phyloP scores from a whole-genome alignment of 2,797 vertebrate genomes.

The Mormyrops boulengeri region DNA sequence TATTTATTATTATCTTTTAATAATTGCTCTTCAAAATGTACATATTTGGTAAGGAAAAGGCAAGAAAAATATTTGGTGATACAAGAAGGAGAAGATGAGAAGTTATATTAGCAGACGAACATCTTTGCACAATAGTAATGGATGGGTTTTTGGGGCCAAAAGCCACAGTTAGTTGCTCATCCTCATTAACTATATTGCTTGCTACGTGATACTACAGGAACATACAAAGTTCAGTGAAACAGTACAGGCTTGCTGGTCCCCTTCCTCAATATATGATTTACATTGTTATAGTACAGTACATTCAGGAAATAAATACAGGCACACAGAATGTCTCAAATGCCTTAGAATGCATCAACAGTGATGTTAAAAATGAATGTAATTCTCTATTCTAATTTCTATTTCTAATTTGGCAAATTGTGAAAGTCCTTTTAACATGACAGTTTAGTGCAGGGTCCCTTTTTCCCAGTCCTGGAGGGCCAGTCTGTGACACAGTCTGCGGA shows the following conservation, averaged over 20 bases:
- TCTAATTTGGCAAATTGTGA: neutral
- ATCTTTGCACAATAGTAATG: neutral
- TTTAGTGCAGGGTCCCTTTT: neutral
- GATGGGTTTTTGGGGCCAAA: neutral
- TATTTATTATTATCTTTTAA: neutral
- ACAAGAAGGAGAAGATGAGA: neutral
- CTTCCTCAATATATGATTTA: neutral
- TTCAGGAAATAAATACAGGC: slow-evolving; percentile 6
- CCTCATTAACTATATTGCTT: neutral
- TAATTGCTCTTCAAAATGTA: slow-evolving; percentile 12
- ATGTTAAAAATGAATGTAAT: neutral
- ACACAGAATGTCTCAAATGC: neutral
- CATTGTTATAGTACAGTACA: neutral
- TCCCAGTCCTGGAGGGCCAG: neutral
- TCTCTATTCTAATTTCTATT: no score
- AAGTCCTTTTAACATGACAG: neutral
- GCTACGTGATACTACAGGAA: neutral
- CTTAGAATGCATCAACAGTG: neutral
- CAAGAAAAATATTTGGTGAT: slow-evolving; percentile 23
- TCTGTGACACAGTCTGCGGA: neutral
- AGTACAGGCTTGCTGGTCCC: neutral
- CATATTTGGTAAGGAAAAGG: slow-evolving; percentile 16
- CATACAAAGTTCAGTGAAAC: neutral
- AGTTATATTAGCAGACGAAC: neutral
- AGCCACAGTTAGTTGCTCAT: neutral